phyloP scores from a whole-genome alignment of 2,797 vertebrate species.

The Discoglossus pictus region DNA sequence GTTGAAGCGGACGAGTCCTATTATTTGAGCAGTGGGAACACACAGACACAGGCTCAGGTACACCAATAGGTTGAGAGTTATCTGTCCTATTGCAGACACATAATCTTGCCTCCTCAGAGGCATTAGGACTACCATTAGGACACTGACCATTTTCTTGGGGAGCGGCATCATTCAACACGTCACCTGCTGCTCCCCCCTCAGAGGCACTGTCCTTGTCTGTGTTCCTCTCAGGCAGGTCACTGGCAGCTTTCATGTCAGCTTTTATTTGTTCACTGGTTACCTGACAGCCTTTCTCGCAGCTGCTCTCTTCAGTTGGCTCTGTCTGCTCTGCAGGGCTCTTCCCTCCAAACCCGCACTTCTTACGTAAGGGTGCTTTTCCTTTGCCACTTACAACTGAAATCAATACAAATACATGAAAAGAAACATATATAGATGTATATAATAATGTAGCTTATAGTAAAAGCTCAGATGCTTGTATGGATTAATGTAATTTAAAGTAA shows the following conservation, averaged over 20 bases:
- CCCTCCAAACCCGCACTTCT: slow-evolving; percentile 66
- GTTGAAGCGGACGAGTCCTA: slow-evolving; percentile 57
- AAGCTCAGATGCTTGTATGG: no score
- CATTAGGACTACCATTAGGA: slow-evolving; percentile 56
- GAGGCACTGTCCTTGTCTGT: slow-evolving; percentile 63
- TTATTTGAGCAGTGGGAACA: slow-evolving; percentile 75
- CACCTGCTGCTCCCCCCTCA: slow-evolving; percentile 54
- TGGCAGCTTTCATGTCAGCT: slow-evolving; percentile 96
- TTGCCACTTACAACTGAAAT: slow-evolving; percentile 80
- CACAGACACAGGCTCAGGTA: slow-evolving; percentile 61
- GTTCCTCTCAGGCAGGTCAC: slow-evolving; percentile 78
- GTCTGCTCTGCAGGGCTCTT: slow-evolving; percentile 68
- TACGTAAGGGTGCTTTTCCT: slow-evolving; percentile 92
- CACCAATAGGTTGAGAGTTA: slow-evolving; percentile 56
- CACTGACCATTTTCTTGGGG: slow-evolving; percentile 65
- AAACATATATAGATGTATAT: no score
- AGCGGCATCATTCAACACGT: slow-evolving; percentile 57
- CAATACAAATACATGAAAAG: slow-evolving; percentile 42
- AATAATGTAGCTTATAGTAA: no score
- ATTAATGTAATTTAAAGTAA: no score
- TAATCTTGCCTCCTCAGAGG: slow-evolving; percentile 60
- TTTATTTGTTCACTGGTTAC: slow-evolving; percentile 98
- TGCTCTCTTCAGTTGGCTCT: slow-evolving; percentile 71
- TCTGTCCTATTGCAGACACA: slow-evolving; percentile 66
- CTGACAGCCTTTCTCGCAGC: slow-evolving; percentile 97